Conservation (phyloP, 2,113 vertebrate species). For the Guaruba guarouba region DNA sequence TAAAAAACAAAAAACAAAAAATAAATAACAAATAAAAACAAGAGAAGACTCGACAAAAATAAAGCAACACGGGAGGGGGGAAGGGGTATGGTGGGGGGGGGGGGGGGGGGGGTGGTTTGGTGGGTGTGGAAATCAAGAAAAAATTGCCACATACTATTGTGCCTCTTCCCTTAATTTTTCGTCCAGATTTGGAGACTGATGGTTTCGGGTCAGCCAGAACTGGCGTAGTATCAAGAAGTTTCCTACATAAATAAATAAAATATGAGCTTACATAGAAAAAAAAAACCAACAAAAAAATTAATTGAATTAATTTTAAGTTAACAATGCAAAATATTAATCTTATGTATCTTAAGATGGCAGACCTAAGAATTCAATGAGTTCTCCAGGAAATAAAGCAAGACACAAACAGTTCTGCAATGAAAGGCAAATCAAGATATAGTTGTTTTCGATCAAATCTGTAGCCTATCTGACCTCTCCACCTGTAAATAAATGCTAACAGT, state of each 20-base stretch:
- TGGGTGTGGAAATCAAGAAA: no score
- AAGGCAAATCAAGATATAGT: background rate
- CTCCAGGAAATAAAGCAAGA: background rate
- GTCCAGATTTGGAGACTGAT: conserved; percentile 93
- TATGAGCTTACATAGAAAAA: background rate
- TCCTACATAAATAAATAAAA: conserved; percentile 72
- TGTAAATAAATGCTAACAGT: background rate
- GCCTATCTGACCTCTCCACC: background rate
- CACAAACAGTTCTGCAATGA: background rate
- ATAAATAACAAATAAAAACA: no score
- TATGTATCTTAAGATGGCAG: background rate
- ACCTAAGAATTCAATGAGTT: background rate
- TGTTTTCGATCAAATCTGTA: background rate
- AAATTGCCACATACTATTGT: conserved; percentile 85
- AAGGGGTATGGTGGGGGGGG: no score
- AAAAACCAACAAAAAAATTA: background rate
- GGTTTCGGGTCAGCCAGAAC: conserved; percentile 84
- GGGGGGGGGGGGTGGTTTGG: no score
- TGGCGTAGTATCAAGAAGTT: conserved; percentile 73
- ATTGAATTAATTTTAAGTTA: background rate
- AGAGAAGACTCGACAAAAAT: no score
- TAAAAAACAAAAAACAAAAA: no score
- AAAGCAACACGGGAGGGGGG: no score
- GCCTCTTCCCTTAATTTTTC: conserved; percentile 96
- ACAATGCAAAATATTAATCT: background rate